Percentiles rank a stretch among this genome's conserved stretches.
phyloP scores from a whole-genome alignment of 2,797 vertebrate genomes.

The Natrix natrix region DNA sequence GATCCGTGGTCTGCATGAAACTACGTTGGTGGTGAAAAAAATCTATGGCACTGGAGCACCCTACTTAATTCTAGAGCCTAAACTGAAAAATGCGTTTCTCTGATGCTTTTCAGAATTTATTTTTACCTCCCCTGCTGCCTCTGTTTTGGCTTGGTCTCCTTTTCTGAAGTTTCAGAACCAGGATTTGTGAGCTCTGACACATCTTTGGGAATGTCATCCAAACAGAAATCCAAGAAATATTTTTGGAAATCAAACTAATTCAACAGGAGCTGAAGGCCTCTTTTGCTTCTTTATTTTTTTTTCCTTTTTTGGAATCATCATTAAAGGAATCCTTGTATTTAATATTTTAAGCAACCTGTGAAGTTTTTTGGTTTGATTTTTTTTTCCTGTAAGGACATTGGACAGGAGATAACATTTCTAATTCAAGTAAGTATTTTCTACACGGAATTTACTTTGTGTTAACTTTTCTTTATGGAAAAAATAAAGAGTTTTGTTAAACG shows the following conservation, averaged over 20 bases:
- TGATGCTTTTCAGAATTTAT: constrained; percentile 57
- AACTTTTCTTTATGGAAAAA: constrained; percentile 38
- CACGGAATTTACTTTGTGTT: constrained; percentile 65
- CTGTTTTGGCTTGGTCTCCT: constrained; percentile 46
- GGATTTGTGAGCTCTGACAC: constrained; percentile 67
- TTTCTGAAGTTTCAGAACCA: constrained; percentile 51
- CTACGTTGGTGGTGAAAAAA: constrained; percentile 46
- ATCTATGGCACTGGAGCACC: constrained; percentile 58
- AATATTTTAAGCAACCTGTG: constrained; percentile 60
- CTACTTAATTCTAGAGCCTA: constrained; percentile 62
- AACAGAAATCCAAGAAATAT: constrained; percentile 59
- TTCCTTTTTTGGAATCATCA: constrained; percentile 59
- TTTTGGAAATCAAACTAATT: constrained; percentile 45
- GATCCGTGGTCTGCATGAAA: constrained; percentile 66
- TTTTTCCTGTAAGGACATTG: constrained; percentile 69
- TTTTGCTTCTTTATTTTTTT: not conserved
- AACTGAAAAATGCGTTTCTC: constrained; percentile 62
- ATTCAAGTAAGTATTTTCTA: constrained; percentile 75
- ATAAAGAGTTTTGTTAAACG: constrained; percentile 47
- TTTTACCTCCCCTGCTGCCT: constrained; percentile 17
- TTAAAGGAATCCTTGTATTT: constrained; percentile 40
- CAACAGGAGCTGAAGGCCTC: constrained; percentile 7
- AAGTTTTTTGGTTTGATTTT: constrained; percentile 59
- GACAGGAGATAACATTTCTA: constrained; percentile 71
- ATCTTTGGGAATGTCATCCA: constrained; percentile 61